A percentile compares a stretch with the other conserved stretches of the same genome.
Conservation (phyloP, 2,113 vertebrate genomes). For the Serinus canaria region DNA sequence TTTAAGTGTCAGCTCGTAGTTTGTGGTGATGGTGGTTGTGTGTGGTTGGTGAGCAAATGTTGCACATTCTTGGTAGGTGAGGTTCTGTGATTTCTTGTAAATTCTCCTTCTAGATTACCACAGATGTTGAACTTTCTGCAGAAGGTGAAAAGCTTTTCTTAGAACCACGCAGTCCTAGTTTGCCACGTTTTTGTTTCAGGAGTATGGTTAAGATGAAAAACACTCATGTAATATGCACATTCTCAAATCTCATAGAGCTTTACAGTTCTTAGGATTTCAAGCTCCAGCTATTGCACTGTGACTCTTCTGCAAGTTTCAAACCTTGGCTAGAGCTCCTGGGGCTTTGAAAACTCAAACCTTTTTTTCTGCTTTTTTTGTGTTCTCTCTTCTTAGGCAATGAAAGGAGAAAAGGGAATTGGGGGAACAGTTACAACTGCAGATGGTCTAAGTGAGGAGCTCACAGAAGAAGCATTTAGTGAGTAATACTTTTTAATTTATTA, state of each 20-base stretch:
- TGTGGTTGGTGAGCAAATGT: neutral
- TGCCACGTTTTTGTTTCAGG: neutral
- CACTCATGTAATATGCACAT: accelerated
- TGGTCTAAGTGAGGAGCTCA: conserved; percentile 89
- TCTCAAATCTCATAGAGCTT: neutral
- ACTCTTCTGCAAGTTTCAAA: neutral
- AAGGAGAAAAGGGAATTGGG: conserved; percentile 96
- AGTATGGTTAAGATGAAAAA: neutral
- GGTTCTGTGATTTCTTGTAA: neutral
- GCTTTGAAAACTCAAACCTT: neutral
- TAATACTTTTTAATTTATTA: neutral
- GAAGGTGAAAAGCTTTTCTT: neutral
- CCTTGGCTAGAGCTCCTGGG: neutral
- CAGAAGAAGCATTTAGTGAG: conserved; percentile 96
- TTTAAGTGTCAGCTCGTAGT: neutral
- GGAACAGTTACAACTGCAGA: conserved; percentile 83
- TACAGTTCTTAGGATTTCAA: neutral
- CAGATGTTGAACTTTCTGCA: neutral
- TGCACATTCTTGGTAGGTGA: neutral
- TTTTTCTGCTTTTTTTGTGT: neutral
- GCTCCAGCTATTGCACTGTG: neutral
- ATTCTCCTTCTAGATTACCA: neutral
- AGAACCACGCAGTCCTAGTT: neutral
- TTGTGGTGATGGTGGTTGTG: neutral
- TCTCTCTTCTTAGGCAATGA: conserved; percentile 84